Percentiles rank a stretch among this genome's conserved stretches.
These are phyloP conservation scores for Thera obeliscata DNA, from an alignment of 2,888 invertebrate genomes.

Conservation along the genomic window DNA sequence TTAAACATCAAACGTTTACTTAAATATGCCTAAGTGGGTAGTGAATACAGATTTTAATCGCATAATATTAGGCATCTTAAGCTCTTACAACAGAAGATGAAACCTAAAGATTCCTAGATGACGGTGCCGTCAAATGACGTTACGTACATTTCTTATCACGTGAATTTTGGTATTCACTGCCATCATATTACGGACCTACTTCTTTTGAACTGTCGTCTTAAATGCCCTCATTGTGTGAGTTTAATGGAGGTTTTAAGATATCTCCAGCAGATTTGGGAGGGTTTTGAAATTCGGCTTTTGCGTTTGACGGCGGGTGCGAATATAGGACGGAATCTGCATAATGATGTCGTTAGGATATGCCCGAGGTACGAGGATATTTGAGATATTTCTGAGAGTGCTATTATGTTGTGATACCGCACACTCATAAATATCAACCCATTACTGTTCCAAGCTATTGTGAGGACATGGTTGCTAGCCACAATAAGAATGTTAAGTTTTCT, in stretches of 20 bases:
- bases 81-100: constrained; percentile 21
- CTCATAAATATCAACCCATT: constrained; percentile 18
- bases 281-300: constrained; percentile 48
- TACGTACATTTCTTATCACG: neutral
- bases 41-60: constrained; percentile 35
- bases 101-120: neutral
- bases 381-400: constrained; percentile 24
- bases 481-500: neutral
- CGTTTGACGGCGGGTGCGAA: constrained; percentile 49
- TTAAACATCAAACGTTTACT: constrained; percentile 12
- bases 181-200: neutral
- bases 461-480: neutral
- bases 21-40: constrained; percentile 27
- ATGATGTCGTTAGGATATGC: constrained; percentile 55
- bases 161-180: neutral
- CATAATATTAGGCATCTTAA: constrained; percentile 34
- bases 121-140: neutral
- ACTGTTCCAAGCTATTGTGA: constrained; percentile 2
- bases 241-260: constrained; percentile 38
- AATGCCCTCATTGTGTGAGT: constrained; percentile 37
- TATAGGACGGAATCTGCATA: constrained; percentile 56
- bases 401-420: constrained; percentile 16
- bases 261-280: constrained; percentile 37
- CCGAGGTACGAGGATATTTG: constrained; percentile 35
- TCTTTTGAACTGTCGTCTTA: neutral